Base-by-base conservation (phyloP, 2,888 invertebrate genomes). In the Blastobasis adustella region DNA sequence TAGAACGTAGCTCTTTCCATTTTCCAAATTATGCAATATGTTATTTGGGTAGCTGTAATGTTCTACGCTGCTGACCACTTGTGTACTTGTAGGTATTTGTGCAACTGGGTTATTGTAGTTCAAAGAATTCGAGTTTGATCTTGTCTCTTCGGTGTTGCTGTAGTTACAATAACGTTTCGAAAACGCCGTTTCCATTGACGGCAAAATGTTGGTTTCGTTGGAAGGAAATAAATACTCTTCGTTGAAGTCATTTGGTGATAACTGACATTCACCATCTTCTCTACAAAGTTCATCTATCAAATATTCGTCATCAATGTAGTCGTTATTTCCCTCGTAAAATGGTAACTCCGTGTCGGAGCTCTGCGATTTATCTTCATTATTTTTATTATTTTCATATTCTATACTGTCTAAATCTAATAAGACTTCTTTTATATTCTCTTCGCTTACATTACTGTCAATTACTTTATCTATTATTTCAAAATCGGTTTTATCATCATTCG, bases 21-120 rank as follows among this genome's bases (percentile, higher is more conserved):
- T 66, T 43, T 84, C 83, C 53, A 88, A 65, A 61, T 85, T 86
- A 42, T 80, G 79, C 3, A 87, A 63, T 49, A 87, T 77, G 49
- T 89, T 89, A 50, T 88, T 86, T 0, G 87, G 86, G 59, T 89
- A 88, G 55, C 87, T 88, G 50, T 83, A 89, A 52, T 82, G 82
- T 51, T 88, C 89, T 54, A 89, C 55, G 59, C 77, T 89, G 54
- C 75, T 73, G n/a, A 50, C 63, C 61, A 53, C 54, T 64, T 52
- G 65, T 66, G 49, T 66, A 58, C 39, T 49, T 56, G 55, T 46
- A 63, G 58, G 53, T 59, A 63, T 49, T 58, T 61, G 46, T 68
- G 67, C 37, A 67, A 67, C 38, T 67, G 8, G 41, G 9, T 41
- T 44, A 4, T 45, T 8, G 10, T 44, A 10, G 38, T 23, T 40